Conservation (phyloP, 2,797 vertebrate species). For the Gymnodraco acuticeps region DNA sequence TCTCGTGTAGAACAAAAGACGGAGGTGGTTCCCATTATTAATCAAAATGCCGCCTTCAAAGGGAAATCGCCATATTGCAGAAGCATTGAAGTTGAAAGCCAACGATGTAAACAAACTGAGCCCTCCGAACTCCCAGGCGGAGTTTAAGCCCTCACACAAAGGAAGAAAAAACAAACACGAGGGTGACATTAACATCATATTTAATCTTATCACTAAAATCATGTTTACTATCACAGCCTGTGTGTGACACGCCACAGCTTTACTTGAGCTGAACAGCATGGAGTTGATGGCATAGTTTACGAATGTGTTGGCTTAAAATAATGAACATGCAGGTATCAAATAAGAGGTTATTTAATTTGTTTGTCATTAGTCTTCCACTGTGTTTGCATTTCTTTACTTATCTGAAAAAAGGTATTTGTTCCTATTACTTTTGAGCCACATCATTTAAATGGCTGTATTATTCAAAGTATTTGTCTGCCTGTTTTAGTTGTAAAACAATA, state of each 20-base stretch:
- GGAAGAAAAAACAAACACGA: slow-evolving; percentile 40
- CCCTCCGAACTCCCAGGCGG: slow-evolving; percentile 17
- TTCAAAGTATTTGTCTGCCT: background rate
- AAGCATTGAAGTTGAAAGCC: slow-evolving; percentile 39
- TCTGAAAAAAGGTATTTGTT: background rate
- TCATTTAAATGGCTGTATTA: background rate
- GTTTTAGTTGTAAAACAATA: too few relatives aligned
- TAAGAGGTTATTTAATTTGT: slow-evolving; percentile 7
- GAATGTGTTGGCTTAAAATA: slow-evolving; percentile 3
- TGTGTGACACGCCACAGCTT: slow-evolving; percentile 30
- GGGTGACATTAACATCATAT: slow-evolving; percentile 40
- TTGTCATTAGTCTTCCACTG: slow-evolving; percentile 1
- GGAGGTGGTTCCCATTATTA: slow-evolving; percentile 38
- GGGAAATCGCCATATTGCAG: slow-evolving; percentile 24
- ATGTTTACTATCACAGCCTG: slow-evolving; percentile 31
- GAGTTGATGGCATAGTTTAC: slow-evolving; percentile 6
- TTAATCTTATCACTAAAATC: slow-evolving; percentile 40
- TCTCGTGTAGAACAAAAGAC: slow-evolving; percentile 24
- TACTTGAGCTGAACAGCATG: slow-evolving; percentile 19
- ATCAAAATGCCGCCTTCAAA: slow-evolving; percentile 47
- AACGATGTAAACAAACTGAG: slow-evolving; percentile 45
- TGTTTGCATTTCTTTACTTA: background rate
- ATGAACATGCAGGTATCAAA: slow-evolving; percentile 21
- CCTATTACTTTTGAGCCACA: background rate
- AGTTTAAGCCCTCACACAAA: slow-evolving; percentile 38